phyloP scores from a whole-genome alignment of 2,888 invertebrate species.

The Pollenia labialis region DNA sequence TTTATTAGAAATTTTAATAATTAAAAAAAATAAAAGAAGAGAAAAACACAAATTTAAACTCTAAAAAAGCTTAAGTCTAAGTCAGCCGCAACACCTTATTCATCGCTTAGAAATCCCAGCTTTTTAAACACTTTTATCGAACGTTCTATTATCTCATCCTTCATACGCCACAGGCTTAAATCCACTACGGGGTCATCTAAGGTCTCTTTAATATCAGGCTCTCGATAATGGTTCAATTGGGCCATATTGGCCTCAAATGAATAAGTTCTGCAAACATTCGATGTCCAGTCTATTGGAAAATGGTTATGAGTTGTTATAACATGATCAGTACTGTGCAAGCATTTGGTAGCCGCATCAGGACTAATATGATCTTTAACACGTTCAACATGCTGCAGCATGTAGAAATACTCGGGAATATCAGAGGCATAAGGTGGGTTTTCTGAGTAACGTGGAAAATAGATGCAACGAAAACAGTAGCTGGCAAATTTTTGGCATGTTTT shows the following conservation, averaged over 20 bases:
- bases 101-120: constrained; percentile 84
- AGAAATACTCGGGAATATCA: constrained; percentile 85
- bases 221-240: no score
- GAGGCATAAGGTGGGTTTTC: constrained; percentile 92
- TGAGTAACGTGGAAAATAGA: constrained; percentile 94
- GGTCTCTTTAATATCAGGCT: no score
- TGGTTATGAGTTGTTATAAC: constrained; percentile 93
- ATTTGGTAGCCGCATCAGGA: no score
- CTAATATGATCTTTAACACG: no score
- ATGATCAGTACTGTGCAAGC: no score
- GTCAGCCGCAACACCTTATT: neutral
- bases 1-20: no score
- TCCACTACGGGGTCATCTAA: no score
- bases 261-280: constrained; percentile 91
- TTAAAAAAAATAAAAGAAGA: no score
- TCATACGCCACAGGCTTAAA: constrained; percentile 89
- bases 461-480: constrained; percentile 92
- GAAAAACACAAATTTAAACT: no score
- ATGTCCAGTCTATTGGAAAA: constrained; percentile 93
- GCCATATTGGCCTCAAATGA: constrained; percentile 86
- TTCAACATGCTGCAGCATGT: no score
- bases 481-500: no score
- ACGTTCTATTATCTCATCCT: constrained; percentile 88
- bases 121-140: constrained; percentile 87
- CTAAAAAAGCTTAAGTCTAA: no score